These are phyloP conservation scores for Heliconius eleuchia DNA, from an alignment of 1,140 invertebrate species.

Conservation along the genomic window DNA sequence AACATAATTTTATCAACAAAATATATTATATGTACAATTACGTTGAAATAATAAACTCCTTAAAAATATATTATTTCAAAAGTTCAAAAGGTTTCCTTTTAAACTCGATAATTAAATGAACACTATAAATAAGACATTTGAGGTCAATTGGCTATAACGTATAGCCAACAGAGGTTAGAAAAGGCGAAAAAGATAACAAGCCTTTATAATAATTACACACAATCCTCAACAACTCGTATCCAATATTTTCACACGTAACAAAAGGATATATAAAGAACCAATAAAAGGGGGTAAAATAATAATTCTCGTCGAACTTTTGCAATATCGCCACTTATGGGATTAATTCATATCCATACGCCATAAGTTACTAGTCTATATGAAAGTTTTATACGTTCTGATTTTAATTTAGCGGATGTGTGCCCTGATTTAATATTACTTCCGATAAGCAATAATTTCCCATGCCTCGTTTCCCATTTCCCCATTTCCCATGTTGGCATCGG, in stretches of 20 bases:
- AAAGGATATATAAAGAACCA: slow-evolving; percentile 45
- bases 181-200: slow-evolving; percentile 29
- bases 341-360: slow-evolving; percentile 55
- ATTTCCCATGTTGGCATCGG: neutral
- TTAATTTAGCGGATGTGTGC: slow-evolving; percentile 47
- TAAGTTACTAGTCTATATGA: slow-evolving; percentile 48
- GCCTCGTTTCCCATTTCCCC: slow-evolving; percentile 18
- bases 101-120: neutral
- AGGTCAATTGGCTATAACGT: neutral
- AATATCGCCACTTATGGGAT: slow-evolving; percentile 59
- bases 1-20: neutral
- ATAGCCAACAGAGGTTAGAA: neutral
- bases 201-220: slow-evolving; percentile 26
- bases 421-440: slow-evolving; percentile 40
- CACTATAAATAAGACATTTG: neutral
- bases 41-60: too few species aligned
- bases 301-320: slow-evolving; percentile 52
- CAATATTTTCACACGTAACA: slow-evolving; percentile 32
- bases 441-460: slow-evolving; percentile 36
- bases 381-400: slow-evolving; percentile 54
- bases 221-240: slow-evolving; percentile 28
- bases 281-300: slow-evolving; percentile 51
- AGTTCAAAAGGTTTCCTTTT: neutral
- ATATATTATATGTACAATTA: too few species aligned
- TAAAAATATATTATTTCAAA: neutral